Evolutionary conservation across 2,888 invertebrate genomes (phyloP).

Genomic region (Abscondita cerata): DNA sequence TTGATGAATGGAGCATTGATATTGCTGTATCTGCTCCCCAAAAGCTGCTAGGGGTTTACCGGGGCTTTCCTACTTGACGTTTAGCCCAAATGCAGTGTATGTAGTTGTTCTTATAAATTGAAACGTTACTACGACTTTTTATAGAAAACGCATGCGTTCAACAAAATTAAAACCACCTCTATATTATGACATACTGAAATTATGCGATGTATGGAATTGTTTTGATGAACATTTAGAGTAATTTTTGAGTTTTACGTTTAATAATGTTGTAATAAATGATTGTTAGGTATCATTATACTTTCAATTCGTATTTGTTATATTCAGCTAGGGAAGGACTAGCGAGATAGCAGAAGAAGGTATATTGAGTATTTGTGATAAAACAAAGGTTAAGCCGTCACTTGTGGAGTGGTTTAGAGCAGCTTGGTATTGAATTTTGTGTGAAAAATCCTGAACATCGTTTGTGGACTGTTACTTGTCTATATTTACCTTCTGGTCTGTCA

Average conservation of each 20-base stretch:
- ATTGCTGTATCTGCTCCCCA: slow-evolving; percentile 75
- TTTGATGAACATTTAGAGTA: slow-evolving; percentile 22
- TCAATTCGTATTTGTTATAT: slow-evolving; percentile 76
- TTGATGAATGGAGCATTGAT: slow-evolving; percentile 75
- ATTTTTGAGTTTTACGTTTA: no score
- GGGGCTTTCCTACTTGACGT: slow-evolving; percentile 74
- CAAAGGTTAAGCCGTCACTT: slow-evolving; percentile 68
- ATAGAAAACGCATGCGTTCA: slow-evolving; percentile 62
- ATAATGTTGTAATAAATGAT: slow-evolving; percentile 20
- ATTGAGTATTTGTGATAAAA: no score
- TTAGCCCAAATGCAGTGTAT: slow-evolving; percentile 70
- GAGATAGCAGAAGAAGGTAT: no score
- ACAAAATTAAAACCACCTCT: slow-evolving; percentile 64
- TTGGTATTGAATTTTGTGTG: slow-evolving; percentile 73
- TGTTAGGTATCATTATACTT: slow-evolving; percentile 81
- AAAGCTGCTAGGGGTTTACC: slow-evolving; percentile 73
- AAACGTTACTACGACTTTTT: no score
- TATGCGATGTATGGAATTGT: slow-evolving; percentile 72
- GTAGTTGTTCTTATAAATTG: no score
- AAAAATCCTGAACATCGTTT: slow-evolving; percentile 68
- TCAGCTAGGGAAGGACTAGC: slow-evolving; percentile 80
- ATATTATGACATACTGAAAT: slow-evolving; percentile 68
- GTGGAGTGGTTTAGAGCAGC: slow-evolving; percentile 67
- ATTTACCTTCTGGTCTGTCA: slow-evolving; percentile 68
- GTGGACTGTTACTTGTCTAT: slow-evolving; percentile 69